Conservation (phyloP, 2,113 vertebrate genomes). For the Anas platyrhynchos region DNA sequence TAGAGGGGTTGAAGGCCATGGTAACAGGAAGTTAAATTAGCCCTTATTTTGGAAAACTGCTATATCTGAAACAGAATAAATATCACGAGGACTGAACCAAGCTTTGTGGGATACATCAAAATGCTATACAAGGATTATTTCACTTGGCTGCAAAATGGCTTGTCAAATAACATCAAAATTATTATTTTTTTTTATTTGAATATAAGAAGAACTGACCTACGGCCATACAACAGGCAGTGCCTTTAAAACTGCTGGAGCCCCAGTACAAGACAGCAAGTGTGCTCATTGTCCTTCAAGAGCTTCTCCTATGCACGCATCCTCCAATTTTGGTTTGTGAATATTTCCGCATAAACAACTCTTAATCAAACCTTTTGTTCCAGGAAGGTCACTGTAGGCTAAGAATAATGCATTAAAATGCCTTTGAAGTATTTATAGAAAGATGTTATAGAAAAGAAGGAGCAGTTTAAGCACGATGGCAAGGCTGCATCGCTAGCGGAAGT, state of each 20-base stretch:
- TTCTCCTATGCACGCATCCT: neutral
- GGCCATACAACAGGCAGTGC: neutral
- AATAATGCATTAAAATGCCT: neutral
- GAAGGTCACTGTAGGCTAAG: neutral
- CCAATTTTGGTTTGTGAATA: neutral
- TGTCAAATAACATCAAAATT: neutral
- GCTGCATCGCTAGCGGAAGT: neutral
- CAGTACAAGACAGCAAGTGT: neutral
- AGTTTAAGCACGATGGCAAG: neutral
- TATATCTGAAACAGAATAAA: neutral
- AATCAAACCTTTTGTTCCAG: neutral
- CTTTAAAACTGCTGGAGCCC: neutral
- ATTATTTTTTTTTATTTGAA: fast-evolving
- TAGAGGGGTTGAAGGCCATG: neutral
- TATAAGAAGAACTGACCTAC: neutral
- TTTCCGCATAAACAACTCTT: neutral
- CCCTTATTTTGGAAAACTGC: neutral
- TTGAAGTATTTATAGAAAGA: neutral
- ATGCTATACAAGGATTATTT: neutral
- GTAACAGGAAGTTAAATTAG: neutral
- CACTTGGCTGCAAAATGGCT: neutral
- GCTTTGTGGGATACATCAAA: neutral
- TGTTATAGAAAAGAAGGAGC: neutral
- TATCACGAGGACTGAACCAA: neutral
- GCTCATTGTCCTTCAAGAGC: neutral